Conservation (phyloP, 2,888 invertebrate genomes). For the Chloroclysta siterata region DNA sequence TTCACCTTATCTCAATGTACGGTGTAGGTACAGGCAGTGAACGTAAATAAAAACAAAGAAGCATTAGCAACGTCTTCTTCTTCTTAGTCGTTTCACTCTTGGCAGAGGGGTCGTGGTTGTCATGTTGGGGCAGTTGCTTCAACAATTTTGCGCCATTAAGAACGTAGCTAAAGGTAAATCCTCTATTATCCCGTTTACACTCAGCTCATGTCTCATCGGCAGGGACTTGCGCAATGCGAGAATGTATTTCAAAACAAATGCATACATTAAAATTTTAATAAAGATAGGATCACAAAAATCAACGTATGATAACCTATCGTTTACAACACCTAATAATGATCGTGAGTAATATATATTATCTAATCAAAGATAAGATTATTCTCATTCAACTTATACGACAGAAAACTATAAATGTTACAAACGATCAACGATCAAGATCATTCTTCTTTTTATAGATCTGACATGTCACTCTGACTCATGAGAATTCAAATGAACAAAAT, state of each 20-base stretch:
- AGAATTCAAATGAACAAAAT: conserved; percentile 19
- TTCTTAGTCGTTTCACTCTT: no score
- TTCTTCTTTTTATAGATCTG: conserved; percentile 24
- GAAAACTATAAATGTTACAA: conserved; percentile 14
- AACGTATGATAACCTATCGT: conserved; percentile 14
- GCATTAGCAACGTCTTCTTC: no score
- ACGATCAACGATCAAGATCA: conserved; percentile 12
- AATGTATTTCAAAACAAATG: no score
- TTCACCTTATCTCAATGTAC: no score
- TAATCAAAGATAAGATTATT: conserved; percentile 26
- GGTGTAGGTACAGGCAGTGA: no score
- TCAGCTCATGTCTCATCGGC: no score
- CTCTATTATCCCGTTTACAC: no score
- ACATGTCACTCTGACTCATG: conserved; percentile 18
- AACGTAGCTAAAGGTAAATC: no score
- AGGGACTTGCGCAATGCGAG: no score
- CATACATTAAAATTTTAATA: background rate
- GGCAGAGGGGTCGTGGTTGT: no score
- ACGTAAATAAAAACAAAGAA: background rate
- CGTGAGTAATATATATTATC: conserved; percentile 22
- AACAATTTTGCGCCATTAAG: no score
- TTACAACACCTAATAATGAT: conserved; percentile 23
- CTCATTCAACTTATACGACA: conserved; percentile 16
- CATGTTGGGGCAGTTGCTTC: no score
- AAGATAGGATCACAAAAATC: background rate